Evolutionary conservation across 2,888 invertebrate species (phyloP).

Genomic region (Tetramorium bicarinatum): DNA sequence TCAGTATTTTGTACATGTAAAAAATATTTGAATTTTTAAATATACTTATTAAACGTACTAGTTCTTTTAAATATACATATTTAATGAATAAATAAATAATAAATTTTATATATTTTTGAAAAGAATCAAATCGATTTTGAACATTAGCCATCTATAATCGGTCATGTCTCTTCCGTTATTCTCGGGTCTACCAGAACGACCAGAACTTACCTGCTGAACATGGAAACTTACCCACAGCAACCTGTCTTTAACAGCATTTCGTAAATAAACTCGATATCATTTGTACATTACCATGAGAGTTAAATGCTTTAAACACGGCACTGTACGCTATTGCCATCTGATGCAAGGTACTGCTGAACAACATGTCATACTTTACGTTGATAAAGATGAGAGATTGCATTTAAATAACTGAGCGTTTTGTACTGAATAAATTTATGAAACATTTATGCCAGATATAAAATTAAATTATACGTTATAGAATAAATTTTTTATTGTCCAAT

Average conservation of each 20-base stretch:
- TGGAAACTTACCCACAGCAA: neutral
- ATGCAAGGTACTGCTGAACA: slow-evolving; percentile 17
- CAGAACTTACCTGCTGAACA: neutral
- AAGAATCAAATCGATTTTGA: neutral
- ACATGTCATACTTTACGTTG: neutral
- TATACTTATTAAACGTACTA: neutral
- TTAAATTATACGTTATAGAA: neutral
- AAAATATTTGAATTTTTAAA: neutral
- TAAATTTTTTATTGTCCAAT: neutral
- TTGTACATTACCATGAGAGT: slow-evolving; percentile 62
- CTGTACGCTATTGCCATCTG: slow-evolving; percentile 64
- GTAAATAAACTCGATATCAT: neutral
- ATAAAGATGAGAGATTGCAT: slow-evolving; percentile 22
- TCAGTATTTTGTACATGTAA: neutral
- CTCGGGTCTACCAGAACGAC: neutral
- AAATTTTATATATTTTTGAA: neutral
- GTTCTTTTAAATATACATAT: neutral
- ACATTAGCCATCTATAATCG: neutral
- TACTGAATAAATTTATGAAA: slow-evolving; percentile 28
- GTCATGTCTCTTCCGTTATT: neutral
- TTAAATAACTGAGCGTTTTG: neutral
- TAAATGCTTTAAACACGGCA: neutral
- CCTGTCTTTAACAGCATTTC: neutral
- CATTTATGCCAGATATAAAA: neutral
- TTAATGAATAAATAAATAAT: neutral